Base-by-base conservation (phyloP, 2,797 vertebrate genomes). In the Gila robusta region DNA sequence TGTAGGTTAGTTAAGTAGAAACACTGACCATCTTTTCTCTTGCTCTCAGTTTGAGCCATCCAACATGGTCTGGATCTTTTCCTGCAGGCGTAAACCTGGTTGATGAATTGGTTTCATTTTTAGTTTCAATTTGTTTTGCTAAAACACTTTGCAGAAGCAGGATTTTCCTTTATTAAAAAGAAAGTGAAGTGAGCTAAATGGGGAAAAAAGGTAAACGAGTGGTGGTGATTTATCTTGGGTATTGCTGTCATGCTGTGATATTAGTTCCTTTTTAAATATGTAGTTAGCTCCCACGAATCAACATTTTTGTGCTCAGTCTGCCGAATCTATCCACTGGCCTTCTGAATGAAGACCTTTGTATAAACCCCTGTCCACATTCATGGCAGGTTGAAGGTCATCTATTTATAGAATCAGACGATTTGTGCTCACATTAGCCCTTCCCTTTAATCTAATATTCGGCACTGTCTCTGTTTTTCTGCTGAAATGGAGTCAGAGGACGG, bases 401-500 rank as follows among this genome's bases (percentile, higher is more conserved):
- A 92, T 94, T 91, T 91, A 92, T 91, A 91, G 89, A 86, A 83
- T 83, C 44, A 52, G 28, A 86, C 83, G 86, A 85, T 91, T 93
- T 91, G 69, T 91, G 83, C 88, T 21, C 87, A 78, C 91, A 81
- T 54, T 64, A 85, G 49, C 21, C 85, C 81, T 85, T 47, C 83
- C 64, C 32, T 92, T 90, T 92, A 90, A 93, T 93, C 79, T 91
- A 91, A 91, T 92, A 91, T 90, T 88, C 62, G 76, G 80, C 59
- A 73, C 62, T 66, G 80, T 71, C 89, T 84, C 62, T 89, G 86
- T 85, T 71, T 89, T 70, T 26, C 64, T 76, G 62, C 73, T 91
- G 80, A 79, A 69, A 76, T 81, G 79, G 83, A 89, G 64, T 64
- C 79, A 74, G 89, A 73, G 49, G 91, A 80, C 59, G 26, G 54